phyloP scores from a whole-genome alignment of 2,797 vertebrate species.

The Choloepus didactylus region DNA sequence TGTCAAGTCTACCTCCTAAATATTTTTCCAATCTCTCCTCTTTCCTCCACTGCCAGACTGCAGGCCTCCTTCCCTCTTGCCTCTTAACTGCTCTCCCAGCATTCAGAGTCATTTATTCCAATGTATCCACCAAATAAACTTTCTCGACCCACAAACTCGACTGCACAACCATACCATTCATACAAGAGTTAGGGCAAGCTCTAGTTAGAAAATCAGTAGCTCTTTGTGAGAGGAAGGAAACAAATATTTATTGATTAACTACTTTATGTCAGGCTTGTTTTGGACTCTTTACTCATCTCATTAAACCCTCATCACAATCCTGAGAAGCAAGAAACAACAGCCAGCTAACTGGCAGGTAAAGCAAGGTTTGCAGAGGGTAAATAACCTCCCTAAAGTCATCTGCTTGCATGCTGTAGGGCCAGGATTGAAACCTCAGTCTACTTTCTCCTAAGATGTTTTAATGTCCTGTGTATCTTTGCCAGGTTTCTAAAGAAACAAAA shows the following conservation, averaged over 20 bases:
- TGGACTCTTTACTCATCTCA: background rate
- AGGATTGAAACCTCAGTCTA: background rate
- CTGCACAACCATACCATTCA: background rate
- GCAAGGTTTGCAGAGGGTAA: background rate
- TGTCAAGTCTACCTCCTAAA: background rate
- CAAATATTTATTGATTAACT: background rate
- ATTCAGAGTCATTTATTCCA: background rate
- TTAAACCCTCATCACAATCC: slow-evolving; percentile 6
- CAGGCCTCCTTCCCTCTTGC: background rate
- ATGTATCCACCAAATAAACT: background rate
- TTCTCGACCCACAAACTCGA: background rate
- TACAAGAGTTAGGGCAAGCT: background rate
- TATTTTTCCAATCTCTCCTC: background rate
- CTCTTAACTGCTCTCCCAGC: background rate
- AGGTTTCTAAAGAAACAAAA: slow-evolving; percentile 62
- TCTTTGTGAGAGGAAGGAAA: slow-evolving; percentile 18
- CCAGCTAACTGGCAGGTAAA: background rate
- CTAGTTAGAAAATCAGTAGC: background rate
- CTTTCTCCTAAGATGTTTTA: background rate
- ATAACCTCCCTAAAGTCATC: background rate
- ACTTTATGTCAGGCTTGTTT: background rate
- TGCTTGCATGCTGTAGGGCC: background rate
- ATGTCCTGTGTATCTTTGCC: background rate
- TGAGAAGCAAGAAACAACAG: slow-evolving; percentile 4
- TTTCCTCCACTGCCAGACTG: background rate